These are phyloP conservation scores for Sisor rabdophorus DNA, from an alignment of 2,113 vertebrate species.

Conservation along the genomic window DNA sequence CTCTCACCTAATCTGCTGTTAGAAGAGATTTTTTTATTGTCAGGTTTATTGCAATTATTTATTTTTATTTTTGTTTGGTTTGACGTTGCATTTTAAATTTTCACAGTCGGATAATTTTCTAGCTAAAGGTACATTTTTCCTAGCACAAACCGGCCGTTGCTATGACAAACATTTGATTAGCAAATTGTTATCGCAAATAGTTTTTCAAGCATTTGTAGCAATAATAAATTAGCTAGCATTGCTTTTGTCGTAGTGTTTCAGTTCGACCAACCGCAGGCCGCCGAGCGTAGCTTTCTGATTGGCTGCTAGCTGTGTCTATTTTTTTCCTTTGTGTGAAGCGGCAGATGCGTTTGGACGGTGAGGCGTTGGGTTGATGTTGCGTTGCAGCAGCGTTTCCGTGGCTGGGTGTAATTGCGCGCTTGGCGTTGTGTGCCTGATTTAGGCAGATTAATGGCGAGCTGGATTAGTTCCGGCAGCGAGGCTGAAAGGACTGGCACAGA, in stretches of 20 bases:
- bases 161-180: neutral
- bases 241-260: neutral
- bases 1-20: too few relatives aligned
- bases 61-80: too few relatives aligned
- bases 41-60: too few relatives aligned
- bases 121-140: neutral
- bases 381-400: constrained; percentile 26
- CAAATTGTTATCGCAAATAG: neutral
- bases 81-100: too few relatives aligned
- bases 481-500: constrained; percentile 55
- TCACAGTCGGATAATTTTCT: neutral
- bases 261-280: neutral
- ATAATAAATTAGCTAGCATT: neutral
- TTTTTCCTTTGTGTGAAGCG: neutral
- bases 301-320: neutral
- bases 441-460: constrained; percentile 54
- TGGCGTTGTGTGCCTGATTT: constrained; percentile 52
- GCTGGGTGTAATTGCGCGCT: constrained; percentile 32
- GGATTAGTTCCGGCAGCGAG: constrained; percentile 57
- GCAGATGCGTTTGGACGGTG: neutral
- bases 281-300: neutral
- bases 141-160: neutral
- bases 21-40: too few relatives aligned
- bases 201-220: neutral
- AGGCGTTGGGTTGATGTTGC: constrained; percentile 8